Percentiles rank a stretch among this genome's conserved stretches.
phyloP scores from a whole-genome alignment of 2,888 invertebrate genomes.

The Drosophila mercatorum region DNA sequence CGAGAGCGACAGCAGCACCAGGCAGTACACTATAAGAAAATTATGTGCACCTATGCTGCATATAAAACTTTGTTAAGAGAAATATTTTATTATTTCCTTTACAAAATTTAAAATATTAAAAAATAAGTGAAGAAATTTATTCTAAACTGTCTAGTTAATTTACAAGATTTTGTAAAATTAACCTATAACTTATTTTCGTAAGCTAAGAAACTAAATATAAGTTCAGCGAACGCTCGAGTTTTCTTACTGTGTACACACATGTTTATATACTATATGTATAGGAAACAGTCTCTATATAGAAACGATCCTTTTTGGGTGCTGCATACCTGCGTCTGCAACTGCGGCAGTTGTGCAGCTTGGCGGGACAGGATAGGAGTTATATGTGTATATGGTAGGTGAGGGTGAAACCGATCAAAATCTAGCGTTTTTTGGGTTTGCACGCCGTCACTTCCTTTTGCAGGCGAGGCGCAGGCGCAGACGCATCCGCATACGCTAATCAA shows the following conservation, averaged over 20 bases:
- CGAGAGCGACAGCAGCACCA: constrained; percentile 55
- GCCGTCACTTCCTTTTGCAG: constrained; percentile 47
- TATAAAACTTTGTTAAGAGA: too few species aligned
- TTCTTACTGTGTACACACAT: constrained; percentile 11
- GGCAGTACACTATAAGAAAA: constrained; percentile 20
- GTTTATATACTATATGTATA: constrained; percentile 8
- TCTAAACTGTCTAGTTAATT: too few species aligned
- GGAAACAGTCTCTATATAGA: constrained; percentile 38
- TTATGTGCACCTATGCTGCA: too few species aligned
- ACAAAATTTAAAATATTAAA: too few species aligned
- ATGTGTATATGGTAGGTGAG: constrained; percentile 25
- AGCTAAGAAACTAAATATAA: too few species aligned
- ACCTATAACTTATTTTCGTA: too few species aligned
- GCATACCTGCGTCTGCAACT: constrained; percentile 45
- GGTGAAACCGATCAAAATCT: constrained; percentile 70
- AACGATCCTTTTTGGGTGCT: constrained; percentile 27
- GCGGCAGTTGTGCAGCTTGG: constrained; percentile 39
- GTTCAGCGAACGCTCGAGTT: too few species aligned
- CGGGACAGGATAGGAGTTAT: not conserved
- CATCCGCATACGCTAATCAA: constrained; percentile 71
- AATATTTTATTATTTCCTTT: too few species aligned
- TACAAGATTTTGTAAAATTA: too few species aligned
- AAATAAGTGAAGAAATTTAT: too few species aligned
- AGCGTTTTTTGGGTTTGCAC: constrained; percentile 53
- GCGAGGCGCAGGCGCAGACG: constrained; percentile 26